phyloP scores from a whole-genome alignment of 2,797 vertebrate species.

The Danio jaintianensis region DNA sequence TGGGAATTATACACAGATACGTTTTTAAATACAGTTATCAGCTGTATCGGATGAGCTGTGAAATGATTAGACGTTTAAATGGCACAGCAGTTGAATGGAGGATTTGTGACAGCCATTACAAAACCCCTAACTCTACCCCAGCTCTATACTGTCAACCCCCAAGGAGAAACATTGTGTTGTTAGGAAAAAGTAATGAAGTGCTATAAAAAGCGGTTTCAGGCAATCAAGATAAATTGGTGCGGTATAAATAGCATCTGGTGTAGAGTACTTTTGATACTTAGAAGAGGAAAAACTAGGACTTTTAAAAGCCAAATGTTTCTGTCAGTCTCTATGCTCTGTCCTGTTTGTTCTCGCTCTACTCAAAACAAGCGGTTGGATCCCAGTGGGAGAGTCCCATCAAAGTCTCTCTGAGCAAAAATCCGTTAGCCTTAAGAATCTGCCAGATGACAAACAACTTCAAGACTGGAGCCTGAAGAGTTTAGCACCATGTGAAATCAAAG shows the following conservation, averaged over 20 bases:
- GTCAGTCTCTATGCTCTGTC: slow-evolving; percentile 31
- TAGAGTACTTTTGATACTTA: slow-evolving; percentile 49
- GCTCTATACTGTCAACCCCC: slow-evolving; percentile 9
- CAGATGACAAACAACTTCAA: slow-evolving; percentile 53
- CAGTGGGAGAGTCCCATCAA: slow-evolving; percentile 41
- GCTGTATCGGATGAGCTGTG: slow-evolving; percentile 30
- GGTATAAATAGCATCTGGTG: slow-evolving; percentile 53
- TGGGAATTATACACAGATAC: slow-evolving; percentile 6
- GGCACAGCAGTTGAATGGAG: neutral
- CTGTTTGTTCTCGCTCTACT: slow-evolving; percentile 42
- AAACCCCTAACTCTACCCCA: slow-evolving; percentile 11
- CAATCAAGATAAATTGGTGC: slow-evolving; percentile 50
- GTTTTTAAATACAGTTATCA: slow-evolving; percentile 33
- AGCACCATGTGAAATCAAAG: slow-evolving; percentile 74
- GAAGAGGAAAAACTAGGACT: slow-evolving; percentile 31
- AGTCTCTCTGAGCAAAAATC: slow-evolving; percentile 40
- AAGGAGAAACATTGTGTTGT: slow-evolving; percentile 20
- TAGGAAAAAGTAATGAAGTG: slow-evolving; percentile 41
- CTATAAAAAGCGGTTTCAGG: slow-evolving; percentile 52
- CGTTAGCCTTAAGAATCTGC: slow-evolving; percentile 39
- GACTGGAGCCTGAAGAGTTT: slow-evolving; percentile 61
- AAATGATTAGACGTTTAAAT: slow-evolving; percentile 10
- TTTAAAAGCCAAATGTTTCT: slow-evolving; percentile 41
- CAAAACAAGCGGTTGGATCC: slow-evolving; percentile 49
- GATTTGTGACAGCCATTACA: slow-evolving; percentile 6